Conservation (phyloP, 2,113 vertebrate genomes). For the Cyanoderma ruficeps region DNA sequence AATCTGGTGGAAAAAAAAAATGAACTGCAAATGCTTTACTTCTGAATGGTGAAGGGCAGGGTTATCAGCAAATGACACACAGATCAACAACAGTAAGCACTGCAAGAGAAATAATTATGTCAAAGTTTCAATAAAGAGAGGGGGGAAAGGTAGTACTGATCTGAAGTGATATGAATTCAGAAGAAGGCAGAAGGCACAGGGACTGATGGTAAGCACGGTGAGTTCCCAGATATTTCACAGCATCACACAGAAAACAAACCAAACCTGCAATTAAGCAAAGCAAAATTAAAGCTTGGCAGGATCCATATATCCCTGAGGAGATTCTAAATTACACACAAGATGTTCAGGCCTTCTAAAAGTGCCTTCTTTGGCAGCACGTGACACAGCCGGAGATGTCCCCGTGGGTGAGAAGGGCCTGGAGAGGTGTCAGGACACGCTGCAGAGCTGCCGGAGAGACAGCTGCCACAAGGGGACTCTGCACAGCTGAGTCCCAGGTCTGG, state of each 20-base stretch:
- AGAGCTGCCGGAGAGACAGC: not conserved
- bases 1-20: not conserved
- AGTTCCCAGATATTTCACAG: not conserved
- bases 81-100: not conserved
- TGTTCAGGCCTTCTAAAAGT: not conserved
- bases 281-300: conserved; percentile 16
- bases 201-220: not conserved
- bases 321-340: conserved; percentile 33
- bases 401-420: not conserved
- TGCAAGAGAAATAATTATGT: not conserved
- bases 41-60: not conserved
- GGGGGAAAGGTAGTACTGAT: not conserved
- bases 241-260: not conserved
- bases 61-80: not conserved
- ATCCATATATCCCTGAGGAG: not conserved
- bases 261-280: conserved; percentile 12
- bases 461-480: not conserved
- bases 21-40: not conserved
- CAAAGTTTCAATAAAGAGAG: not conserved
- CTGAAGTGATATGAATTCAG: not conserved
- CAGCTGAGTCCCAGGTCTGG: not conserved
- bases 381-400: not conserved
- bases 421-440: not conserved
- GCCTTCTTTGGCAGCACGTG: not conserved
- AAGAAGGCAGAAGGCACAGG: not conserved